phyloP scores from a whole-genome alignment of 2,797 vertebrate genomes.

The Miichthys miiuy region DNA sequence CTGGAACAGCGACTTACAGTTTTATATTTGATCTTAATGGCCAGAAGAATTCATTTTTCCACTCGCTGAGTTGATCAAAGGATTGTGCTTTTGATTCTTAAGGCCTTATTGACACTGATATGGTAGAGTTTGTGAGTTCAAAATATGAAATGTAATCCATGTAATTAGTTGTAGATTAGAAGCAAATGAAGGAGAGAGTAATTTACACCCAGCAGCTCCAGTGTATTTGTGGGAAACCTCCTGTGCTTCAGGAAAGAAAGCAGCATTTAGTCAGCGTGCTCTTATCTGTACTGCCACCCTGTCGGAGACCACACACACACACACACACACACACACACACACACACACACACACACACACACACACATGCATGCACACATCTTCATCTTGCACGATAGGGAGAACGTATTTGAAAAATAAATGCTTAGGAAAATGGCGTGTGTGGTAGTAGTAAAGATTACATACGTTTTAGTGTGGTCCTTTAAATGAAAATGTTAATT shows the following conservation, averaged over 20 bases:
- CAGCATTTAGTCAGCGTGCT: background rate
- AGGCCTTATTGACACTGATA: background rate
- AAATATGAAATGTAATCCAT: slow-evolving; percentile 15
- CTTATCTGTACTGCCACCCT: slow-evolving; percentile 21
- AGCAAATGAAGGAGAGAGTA: slow-evolving; percentile 9
- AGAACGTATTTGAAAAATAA: background rate
- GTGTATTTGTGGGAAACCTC: slow-evolving; percentile 10
- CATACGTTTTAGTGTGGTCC: background rate
- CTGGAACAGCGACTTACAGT: background rate
- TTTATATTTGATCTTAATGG: slow-evolving; percentile 13
- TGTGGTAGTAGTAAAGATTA: background rate
- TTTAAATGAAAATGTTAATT: slow-evolving; percentile 9
- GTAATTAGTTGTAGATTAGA: slow-evolving; percentile 36
- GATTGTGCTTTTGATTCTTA: slow-evolving; percentile 3
- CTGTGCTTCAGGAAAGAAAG: slow-evolving; percentile 7
- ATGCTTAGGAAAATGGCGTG: background rate
- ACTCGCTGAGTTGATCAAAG: background rate
- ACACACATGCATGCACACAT: background rate
- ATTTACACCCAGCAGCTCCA: slow-evolving; percentile 16
- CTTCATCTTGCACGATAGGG: background rate
- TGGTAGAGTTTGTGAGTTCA: background rate
- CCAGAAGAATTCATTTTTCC: slow-evolving; percentile 2
- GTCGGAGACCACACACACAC: slow-evolving; percentile 54
- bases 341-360: slow-evolving; percentile 12
- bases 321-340: slow-evolving; percentile 16